A percentile compares a stretch with the other conserved stretches of the same genome.
Conservation (phyloP, 2,888 invertebrate species). For the Villa cingulata region DNA sequence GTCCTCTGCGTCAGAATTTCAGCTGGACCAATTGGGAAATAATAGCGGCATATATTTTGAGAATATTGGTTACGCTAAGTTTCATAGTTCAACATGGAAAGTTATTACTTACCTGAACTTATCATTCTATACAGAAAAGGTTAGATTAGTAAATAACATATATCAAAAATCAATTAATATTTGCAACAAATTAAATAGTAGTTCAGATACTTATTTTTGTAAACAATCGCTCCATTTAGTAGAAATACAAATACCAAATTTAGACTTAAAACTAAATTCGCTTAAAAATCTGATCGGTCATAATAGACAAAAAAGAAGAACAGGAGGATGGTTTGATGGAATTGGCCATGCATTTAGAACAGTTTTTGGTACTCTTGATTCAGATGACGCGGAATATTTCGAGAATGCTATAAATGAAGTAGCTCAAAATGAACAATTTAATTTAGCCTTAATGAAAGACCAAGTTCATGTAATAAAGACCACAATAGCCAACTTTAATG, state of each 20-base stretch:
- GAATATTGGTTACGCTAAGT: conserved; percentile 6
- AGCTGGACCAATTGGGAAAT: neutral
- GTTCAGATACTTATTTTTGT: neutral
- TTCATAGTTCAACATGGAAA: conserved; percentile 7
- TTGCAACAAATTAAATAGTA: neutral
- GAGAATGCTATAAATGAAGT: conserved; percentile 13
- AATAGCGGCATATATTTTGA: conserved; percentile 11
- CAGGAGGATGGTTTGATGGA: conserved; percentile 2
- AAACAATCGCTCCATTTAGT: conserved; percentile 4
- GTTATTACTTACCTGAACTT: conserved; percentile 4
- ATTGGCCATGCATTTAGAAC: conserved; percentile 6
- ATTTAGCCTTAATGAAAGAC: conserved; percentile 12
- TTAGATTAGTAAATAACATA: neutral
- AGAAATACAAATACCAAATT: conserved; percentile 1
- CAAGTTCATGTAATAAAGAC: conserved; percentile 14
- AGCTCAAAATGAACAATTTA: conserved; percentile 10
- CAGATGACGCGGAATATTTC: conserved; percentile 12
- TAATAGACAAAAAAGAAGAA: neutral
- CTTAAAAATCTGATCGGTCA: conserved; percentile 1
- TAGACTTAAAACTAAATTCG: conserved; percentile 1
- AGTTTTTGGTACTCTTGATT: conserved; percentile 7
- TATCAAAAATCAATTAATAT: neutral
- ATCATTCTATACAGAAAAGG: conserved; percentile 1
- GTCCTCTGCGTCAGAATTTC: neutral
- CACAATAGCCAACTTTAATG: conserved; percentile 14